Evolutionary conservation across 2,113 vertebrate species (phyloP), one percentile per base, ranked within the genome.

Genomic region (Coreoperca whiteheadi): DNA sequence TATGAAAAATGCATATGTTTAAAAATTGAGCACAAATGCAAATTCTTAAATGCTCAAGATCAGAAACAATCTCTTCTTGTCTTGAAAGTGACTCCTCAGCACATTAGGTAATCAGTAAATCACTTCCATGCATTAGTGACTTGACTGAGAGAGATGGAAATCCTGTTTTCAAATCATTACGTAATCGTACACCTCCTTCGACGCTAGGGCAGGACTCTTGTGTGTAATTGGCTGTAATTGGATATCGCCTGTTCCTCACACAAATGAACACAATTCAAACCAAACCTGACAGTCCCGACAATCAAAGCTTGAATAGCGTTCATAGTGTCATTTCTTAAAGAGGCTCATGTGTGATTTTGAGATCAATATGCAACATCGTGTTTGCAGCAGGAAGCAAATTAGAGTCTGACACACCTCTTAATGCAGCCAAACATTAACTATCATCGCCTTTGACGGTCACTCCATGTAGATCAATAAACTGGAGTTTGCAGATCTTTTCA

Each of bases 121-220:
- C 82, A 76, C 39, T 80, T 56, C 53, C 72, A 83, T 87, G 41
- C 77, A 84, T 88, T 74, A 84, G 73, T 61, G 56, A 67, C 28
- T 56, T 28, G 30, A 81, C 59, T 56, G 21, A 84, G 53, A 14
- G n/a, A 68, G 46, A 81, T 57, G 9, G 41, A 78, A 76, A 63
- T 32, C 37, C 63, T 76, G 68, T 64, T 71, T 61, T 73, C 61
- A 61, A 69, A 68, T 72, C 59, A 88, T 51, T 48, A 46, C 59
- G 32, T 80, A 75, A 86, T 70, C 74, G 46, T 23, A 43, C 23
- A 41, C 72, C 78, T 39, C 71, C 48, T 37, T 2, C 43, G 0
- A 16, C n/a, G 37, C 67, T 66, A 8, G 54, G 69, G n/a, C 46
- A 48, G 18, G 23, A 51, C 67, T 75, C 12, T 20, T 0, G 6